Base-by-base conservation (phyloP, 2,113 vertebrate species). In the Plestiodon gilberti region DNA sequence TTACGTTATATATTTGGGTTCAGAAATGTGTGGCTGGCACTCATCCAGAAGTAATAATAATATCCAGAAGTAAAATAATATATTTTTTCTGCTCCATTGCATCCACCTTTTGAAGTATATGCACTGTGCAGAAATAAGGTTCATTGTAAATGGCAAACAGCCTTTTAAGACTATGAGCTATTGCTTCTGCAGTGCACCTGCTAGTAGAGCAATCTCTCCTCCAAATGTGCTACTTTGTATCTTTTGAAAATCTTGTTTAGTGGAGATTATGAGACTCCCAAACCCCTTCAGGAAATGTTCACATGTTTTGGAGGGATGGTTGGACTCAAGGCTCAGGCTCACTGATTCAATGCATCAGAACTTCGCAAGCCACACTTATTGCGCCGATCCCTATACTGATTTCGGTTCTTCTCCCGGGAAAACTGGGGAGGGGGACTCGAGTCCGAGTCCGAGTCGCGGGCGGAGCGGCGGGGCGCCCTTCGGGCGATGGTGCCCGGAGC, bases 61-160 rank as follows among this genome's bases (percentile, higher is more conserved):
- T n/a, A n/a, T n/a, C n/a, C n/a, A n/a, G n/a, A n/a, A 93, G 83
- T 90, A 92, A 95, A 92, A 92, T 89, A 90, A 96, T 96, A 94
- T 93, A 15, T 94, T 84, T 55, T 94, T 93, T 93, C 85, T 93
- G 85, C 93, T 94, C 86, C 92, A 79, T 55, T 95, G 91, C 90
- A 91, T 90, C 89, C 78, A 95, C 84, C 92, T 95, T 96, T 95
- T 93, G 91, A 95, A 94, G 82, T 85, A 70, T 75, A 74, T 86
- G 30, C 40, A 87, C 86, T 62, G 87, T 65, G 62, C 20, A 92
- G 80, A 92, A 82, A 85, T 2, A 89, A 75, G 62, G 86, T 92
- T 93, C 25, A 71, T 8, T 94, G 85, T 91, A 90, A 95, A 96
- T 95, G 93, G 84, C 88, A 95, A 95, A 94, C 91, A 69, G 92